phyloP scores from a whole-genome alignment of 2,113 vertebrate species.

The Phalacrocorax carbo region DNA sequence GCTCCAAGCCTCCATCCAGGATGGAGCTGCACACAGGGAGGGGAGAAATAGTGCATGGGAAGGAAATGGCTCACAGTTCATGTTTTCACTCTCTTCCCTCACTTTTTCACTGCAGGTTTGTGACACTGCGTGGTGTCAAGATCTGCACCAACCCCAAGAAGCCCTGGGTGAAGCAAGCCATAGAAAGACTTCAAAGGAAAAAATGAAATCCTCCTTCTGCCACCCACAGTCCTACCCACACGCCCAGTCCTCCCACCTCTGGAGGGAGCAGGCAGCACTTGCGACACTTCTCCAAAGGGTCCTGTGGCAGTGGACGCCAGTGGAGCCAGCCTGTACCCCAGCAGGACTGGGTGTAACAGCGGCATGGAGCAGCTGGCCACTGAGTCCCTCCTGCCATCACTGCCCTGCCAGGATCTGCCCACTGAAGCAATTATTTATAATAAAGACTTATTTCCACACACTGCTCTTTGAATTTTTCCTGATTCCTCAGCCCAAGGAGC shows the following conservation, averaged over 20 bases:
- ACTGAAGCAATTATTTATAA: not conserved
- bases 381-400: not conserved
- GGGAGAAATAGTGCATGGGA: rapidly evolving
- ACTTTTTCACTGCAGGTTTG: not conserved
- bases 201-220: not conserved
- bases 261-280: rapidly evolving
- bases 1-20: not conserved
- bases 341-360: rapidly evolving
- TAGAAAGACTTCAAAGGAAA: rapidly evolving
- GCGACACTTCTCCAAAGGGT: rapidly evolving
- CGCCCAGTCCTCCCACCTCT: rapidly evolving
- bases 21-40: not conserved
- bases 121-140: rapidly evolving
- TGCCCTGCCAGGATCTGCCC: not conserved
- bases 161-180: not conserved
- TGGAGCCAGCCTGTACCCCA: rapidly evolving
- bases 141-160: not conserved
- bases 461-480: not conserved
- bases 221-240: rapidly evolving
- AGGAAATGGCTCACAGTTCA: not conserved
- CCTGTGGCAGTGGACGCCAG: rapidly evolving
- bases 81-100: not conserved
- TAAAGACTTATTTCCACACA: not conserved
- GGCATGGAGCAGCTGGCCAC: not conserved
- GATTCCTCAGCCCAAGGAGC: not conserved